A percentile compares a stretch with the other conserved stretches of the same genome.
Evolutionary conservation across 2,113 vertebrate genomes (phyloP).

Genomic region (Daubentonia madagascariensis): DNA sequence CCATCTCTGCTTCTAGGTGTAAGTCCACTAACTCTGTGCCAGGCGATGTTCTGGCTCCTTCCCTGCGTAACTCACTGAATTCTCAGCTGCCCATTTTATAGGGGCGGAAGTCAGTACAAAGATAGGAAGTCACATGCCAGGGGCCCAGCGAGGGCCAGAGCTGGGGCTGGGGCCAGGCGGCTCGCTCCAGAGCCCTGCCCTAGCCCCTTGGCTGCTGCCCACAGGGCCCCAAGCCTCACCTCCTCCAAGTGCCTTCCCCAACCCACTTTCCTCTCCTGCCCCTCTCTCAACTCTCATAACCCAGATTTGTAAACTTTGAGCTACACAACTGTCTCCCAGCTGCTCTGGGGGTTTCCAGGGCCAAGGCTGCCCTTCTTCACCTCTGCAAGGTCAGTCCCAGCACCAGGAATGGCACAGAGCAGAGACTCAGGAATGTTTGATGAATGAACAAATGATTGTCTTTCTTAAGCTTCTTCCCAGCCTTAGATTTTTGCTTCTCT

Average conservation of each 20-base stretch:
- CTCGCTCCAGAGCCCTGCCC: not conserved
- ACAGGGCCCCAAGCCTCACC: not conserved
- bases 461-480: not conserved
- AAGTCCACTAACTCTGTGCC: too few relatives aligned
- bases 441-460: not conserved
- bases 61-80: too few relatives aligned
- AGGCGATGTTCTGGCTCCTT: not conserved
- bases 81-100: not conserved
- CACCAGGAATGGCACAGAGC: not conserved
- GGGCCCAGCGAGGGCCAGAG: too few relatives aligned
- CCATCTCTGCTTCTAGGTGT: not conserved
- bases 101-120: not conserved
- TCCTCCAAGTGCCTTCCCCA: not conserved
- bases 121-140: accelerated
- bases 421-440: not conserved
- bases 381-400: not conserved
- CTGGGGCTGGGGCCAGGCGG: not conserved
- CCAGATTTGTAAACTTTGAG: not conserved
- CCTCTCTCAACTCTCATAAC: not conserved
- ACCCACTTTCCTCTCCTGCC: accelerated
- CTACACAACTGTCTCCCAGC: accelerated
- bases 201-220: not conserved
- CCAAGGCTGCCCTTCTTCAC: not conserved
- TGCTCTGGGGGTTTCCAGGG: not conserved
- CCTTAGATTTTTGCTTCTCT: not conserved